Conservation (phyloP, 2,113 vertebrate genomes). For the Cygnus buccinator region DNA sequence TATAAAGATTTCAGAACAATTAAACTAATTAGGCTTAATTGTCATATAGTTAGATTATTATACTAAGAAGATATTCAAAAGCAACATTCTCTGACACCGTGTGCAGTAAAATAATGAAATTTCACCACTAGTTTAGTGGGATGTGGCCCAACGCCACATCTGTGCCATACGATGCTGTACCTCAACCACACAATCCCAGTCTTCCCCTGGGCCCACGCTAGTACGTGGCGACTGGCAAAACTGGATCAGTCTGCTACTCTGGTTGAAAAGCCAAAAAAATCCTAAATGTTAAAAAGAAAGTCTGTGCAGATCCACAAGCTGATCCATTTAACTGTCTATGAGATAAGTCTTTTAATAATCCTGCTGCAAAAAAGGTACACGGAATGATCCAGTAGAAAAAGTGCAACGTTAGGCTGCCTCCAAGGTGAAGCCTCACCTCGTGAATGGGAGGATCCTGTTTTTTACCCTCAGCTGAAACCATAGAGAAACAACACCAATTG, state of each 20-base stretch:
- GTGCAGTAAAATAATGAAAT: neutral
- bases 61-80: neutral
- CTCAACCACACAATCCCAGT: neutral
- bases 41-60: neutral
- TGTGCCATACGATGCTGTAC: neutral
- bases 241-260: neutral
- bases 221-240: neutral
- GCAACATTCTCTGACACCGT: neutral
- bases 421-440: neutral
- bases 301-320: neutral
- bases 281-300: neutral
- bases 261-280: neutral
- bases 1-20: neutral
- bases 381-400: neutral
- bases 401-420: neutral
- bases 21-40: neutral
- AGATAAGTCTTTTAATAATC: neutral
- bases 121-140: neutral
- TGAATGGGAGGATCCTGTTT: neutral
- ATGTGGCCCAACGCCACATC: neutral
- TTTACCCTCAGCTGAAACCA: neutral
- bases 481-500: neutral
- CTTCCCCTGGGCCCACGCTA: neutral
- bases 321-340: neutral
- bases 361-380: rapidly evolving